Evolutionary conservation across 2,113 vertebrate genomes (phyloP).

Genomic region (Tinamus guttatus): DNA sequence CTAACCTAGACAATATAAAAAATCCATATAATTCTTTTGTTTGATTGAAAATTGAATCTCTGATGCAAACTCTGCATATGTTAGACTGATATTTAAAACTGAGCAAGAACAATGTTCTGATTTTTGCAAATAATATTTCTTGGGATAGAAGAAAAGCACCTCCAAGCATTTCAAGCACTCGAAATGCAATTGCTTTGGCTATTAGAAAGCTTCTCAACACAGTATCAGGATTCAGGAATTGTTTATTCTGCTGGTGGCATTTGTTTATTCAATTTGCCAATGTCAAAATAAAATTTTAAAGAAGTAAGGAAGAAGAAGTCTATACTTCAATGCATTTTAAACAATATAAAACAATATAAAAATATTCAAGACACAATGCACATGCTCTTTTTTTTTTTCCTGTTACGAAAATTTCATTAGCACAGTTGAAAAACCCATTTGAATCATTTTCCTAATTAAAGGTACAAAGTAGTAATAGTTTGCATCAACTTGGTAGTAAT

Average conservation of each 20-base stretch:
- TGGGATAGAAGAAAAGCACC: neutral
- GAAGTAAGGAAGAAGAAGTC: neutral
- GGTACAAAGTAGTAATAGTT: neutral
- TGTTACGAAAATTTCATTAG: neutral
- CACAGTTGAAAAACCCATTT: neutral
- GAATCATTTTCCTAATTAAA: neutral
- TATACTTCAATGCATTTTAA: neutral
- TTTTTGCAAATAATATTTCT: neutral
- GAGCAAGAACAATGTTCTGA: neutral
- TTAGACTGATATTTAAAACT: neutral
- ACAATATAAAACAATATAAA: conserved; percentile 1
- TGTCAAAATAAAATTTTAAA: conserved; percentile 24
- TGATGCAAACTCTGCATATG: neutral
- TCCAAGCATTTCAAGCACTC: neutral
- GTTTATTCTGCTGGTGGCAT: conserved; percentile 3
- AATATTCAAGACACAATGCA: neutral
- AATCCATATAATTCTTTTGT: neutral
- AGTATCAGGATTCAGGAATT: neutral
- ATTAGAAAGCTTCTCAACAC: neutral
- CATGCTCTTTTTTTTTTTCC: neutral
- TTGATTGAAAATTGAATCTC: neutral
- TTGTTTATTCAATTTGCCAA: neutral
- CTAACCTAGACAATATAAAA: neutral
- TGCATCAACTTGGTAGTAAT: neutral
- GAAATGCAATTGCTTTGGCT: neutral